phyloP scores from a whole-genome alignment of 2,888 invertebrate species.

The Eristalis pertinax region DNA sequence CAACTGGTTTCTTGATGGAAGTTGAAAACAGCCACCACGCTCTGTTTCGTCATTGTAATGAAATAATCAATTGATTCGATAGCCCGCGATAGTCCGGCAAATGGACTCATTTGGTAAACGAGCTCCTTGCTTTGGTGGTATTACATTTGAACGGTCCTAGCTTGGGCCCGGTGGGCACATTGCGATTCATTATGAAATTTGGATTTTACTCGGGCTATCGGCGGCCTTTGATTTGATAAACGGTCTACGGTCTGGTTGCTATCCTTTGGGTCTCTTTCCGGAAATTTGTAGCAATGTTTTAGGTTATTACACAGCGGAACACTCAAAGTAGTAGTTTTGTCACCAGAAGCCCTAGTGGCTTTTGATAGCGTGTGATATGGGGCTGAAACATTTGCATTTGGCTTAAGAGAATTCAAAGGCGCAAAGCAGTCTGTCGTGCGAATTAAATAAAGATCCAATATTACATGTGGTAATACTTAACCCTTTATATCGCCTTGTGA shows the following conservation, averaged over 20 bases:
- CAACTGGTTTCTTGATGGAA: neutral
- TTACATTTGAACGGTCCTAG: constrained; percentile 2
- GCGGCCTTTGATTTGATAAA: constrained; percentile 38
- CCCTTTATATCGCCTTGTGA: no score
- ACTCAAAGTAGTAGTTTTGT: neutral
- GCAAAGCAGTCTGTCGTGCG: no score
- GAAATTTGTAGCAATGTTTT: constrained; percentile 1
- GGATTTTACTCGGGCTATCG: neutral
- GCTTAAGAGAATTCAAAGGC: neutral
- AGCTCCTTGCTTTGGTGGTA: constrained; percentile 14
- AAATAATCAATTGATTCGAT: constrained; percentile 61
- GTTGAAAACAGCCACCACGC: constrained; percentile 5
- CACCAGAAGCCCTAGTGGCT: neutral
- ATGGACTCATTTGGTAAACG: constrained; percentile 37
- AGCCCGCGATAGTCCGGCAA: constrained; percentile 43
- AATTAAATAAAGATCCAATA: neutral
- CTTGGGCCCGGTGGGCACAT: constrained; percentile 10
- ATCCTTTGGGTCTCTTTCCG: neutral
- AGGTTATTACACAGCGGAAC: neutral
- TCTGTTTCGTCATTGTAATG: constrained; percentile 62
- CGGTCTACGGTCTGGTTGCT: neutral
- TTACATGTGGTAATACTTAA: no score
- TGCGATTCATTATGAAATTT: constrained; percentile 43
- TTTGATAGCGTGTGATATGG: neutral
- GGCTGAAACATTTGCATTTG: neutral